Evolutionary conservation across 2,797 vertebrate species (phyloP), one percentile per base, ranked within the genome.

Genomic region (Sebastes variabilis): DNA sequence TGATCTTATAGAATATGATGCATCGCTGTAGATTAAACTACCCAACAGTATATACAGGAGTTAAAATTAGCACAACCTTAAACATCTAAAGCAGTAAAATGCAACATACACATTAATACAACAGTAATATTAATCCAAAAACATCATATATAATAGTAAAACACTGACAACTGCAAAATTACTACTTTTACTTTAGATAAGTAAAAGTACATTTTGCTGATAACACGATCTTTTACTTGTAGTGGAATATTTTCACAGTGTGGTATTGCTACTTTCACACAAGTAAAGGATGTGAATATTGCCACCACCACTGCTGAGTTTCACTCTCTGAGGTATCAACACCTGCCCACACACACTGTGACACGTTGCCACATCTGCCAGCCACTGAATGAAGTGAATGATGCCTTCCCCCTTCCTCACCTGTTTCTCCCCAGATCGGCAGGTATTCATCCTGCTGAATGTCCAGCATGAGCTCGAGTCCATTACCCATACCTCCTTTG

Each of bases 401-500:
- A 58, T 10, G 1, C 5, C 22, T 9, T 2, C 5, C 11, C 1
- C 4, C 34, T 36, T 11, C 54, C 94, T 89, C 94, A 99, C 98
- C 98, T 52, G 98, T 98, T 84, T 99, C 99, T 77, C 98, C 98
- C 98, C 98, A 99, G 38, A 99, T 97, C 0, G 98, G 98, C 83
- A 99, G 95, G 89, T 99, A 99, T 89, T 99, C 98, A 25, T 99
- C 98, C 91, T 99, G 98, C 87, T 99, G 98, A 83, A 99, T 99
- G 91, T 99, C 98, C 93, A 99, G 92, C 98, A 99, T 99, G 92
- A 99, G 96, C 95, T 99, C 98, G 82, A 99, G 96, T 5, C 98
- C 98, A 0, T 99, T 99, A 10, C 99, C 98, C 14, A 98, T 99
- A 13, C 99, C 99, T 1, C 98, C 98, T 88, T 99, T 99, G 90